These are phyloP conservation scores for Andricus grossulariae DNA, from an alignment of 1,140 invertebrate genomes.

Conservation along the genomic window DNA sequence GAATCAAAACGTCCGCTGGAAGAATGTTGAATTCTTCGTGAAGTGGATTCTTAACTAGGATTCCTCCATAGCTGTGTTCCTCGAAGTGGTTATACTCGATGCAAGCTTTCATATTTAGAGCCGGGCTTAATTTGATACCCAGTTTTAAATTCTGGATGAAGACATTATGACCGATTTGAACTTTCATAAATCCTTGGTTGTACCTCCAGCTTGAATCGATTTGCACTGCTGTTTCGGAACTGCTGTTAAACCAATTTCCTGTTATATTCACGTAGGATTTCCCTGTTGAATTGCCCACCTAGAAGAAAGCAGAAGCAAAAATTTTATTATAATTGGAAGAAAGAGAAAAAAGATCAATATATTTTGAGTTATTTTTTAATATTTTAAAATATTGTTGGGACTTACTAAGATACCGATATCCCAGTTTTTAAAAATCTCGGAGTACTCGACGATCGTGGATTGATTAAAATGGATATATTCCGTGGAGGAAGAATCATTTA, in stretches of 20 bases:
- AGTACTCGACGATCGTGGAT: slow-evolving; percentile 91
- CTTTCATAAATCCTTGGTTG: slow-evolving; percentile 77
- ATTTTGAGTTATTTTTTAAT: too few relatives aligned
- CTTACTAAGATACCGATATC: slow-evolving; percentile 88
- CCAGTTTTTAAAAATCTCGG: slow-evolving; percentile 88
- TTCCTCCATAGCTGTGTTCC: slow-evolving; percentile 86
- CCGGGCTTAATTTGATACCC: slow-evolving; percentile 87
- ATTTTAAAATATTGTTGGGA: slow-evolving; percentile 49
- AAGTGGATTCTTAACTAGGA: slow-evolving; percentile 90
- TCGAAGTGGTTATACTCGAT: slow-evolving; percentile 94
- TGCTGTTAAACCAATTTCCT: slow-evolving; percentile 88
- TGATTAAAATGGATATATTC: slow-evolving; percentile 88
- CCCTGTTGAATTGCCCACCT: slow-evolving; percentile 85
- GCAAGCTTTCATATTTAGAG: slow-evolving; percentile 86
- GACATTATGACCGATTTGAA: slow-evolving; percentile 91
- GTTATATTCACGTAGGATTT: slow-evolving; percentile 89
- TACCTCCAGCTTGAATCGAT: slow-evolving; percentile 87
- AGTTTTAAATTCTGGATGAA: slow-evolving; percentile 87
- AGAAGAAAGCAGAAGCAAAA: not conserved
- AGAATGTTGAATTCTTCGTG: slow-evolving; percentile 83
- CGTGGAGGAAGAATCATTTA: slow-evolving; percentile 87
- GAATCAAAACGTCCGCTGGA: slow-evolving; percentile 84
- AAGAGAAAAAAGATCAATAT: slow-evolving; percentile 65
- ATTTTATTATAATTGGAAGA: not conserved
- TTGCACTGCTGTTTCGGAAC: slow-evolving; percentile 85